Evolutionary conservation across 2,797 vertebrate species (phyloP).

Genomic region (Clamator glandarius): DNA sequence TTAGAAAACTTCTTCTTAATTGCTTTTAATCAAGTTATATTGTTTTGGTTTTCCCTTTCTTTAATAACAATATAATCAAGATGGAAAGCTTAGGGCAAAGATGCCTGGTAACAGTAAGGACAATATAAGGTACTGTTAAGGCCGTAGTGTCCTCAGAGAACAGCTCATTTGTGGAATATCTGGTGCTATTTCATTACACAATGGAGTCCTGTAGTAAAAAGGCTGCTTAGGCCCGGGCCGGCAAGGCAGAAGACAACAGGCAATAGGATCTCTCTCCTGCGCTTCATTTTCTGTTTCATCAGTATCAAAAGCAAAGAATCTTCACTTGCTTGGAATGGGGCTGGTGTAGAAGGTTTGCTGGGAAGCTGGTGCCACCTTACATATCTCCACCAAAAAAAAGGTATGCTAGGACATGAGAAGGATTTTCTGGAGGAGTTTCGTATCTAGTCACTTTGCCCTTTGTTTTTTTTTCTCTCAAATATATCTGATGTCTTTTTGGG

Average conservation of each 20-base stretch:
- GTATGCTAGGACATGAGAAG: background rate
- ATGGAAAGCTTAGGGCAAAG: background rate
- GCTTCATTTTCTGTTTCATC: background rate
- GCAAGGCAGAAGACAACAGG: background rate
- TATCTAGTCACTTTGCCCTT: background rate
- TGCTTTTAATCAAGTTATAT: background rate
- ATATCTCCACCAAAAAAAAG: background rate
- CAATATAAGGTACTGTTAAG: background rate
- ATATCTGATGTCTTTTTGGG: background rate
- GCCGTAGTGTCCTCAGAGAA: background rate
- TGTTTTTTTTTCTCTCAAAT: background rate
- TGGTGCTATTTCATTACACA: background rate
- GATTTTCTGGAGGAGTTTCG: background rate
- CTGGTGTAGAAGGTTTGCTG: background rate
- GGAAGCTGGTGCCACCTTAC: background rate
- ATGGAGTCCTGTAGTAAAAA: background rate
- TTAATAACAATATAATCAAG: background rate
- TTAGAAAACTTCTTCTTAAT: background rate
- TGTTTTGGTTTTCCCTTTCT: background rate
- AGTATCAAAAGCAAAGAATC: background rate
- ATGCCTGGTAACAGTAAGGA: background rate
- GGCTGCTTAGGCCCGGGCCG: background rate
- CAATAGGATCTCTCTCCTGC: background rate
- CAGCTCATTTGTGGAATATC: background rate
- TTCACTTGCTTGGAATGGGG: background rate